phyloP scores from a whole-genome alignment of 1,140 invertebrate genomes.

The Luehdorfia chinensis region DNA sequence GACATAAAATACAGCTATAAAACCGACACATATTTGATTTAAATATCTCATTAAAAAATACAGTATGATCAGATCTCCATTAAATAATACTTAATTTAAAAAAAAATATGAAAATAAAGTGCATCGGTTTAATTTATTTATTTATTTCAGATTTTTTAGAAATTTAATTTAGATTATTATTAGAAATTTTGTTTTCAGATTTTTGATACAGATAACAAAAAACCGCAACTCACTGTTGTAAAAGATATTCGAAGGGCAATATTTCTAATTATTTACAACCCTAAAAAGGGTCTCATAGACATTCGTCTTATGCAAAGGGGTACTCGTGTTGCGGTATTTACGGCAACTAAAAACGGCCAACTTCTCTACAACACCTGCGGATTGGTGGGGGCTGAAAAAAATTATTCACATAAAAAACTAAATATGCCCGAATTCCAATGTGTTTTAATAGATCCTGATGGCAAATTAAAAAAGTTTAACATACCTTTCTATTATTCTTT shows the following conservation, averaged over 20 bases:
- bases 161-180: constrained; percentile 15
- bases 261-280: constrained; percentile 68
- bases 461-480: constrained; percentile 86
- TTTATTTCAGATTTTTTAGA: no score
- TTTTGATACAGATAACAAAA: constrained; percentile 67
- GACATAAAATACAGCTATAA: no score
- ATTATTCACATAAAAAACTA: constrained; percentile 59
- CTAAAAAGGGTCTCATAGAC: constrained; percentile 65
- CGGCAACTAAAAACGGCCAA: constrained; percentile 89
- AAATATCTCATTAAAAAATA: no score
- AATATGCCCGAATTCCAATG: constrained; percentile 83
- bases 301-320: constrained; percentile 83
- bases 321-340: constrained; percentile 92
- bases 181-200: constrained; percentile 41
- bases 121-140: no score
- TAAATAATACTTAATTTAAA: no score
- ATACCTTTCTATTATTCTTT: constrained; percentile 95
- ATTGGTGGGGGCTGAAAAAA: constrained; percentile 81
- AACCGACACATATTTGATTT: no score
- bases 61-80: no score
- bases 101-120: no score
- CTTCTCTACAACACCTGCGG: constrained; percentile 88
- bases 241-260: constrained; percentile 58
- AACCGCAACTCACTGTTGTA: constrained; percentile 50
- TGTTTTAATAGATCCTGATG: constrained; percentile 89